Evolutionary conservation across 2,888 invertebrate species (phyloP), one percentile per base, ranked within the genome.

Genomic region (Epirrhoe tristata): DNA sequence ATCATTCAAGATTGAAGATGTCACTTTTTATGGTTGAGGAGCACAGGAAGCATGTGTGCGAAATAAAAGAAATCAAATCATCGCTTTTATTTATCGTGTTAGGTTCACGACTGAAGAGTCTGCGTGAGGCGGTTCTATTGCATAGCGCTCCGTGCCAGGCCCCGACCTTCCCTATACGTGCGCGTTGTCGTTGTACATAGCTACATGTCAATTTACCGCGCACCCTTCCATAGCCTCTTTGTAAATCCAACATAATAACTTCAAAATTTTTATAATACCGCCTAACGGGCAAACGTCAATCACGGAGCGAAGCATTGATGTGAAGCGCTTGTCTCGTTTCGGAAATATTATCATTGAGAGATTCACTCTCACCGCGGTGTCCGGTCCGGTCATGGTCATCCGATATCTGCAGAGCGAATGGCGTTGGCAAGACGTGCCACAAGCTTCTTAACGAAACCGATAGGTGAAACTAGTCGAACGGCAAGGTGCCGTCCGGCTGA

Each of bases 141-240:
- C 83, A 80, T 74, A 84, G 84, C 78, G 78, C 86, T 81, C 86
- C 82, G 89, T 88, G 82, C 93, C 93, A 89, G 93, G 87, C 90
- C 86, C 91, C 88, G 84, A 79, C 77, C 80, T 85, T 87, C 86
- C 85, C 77, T 78, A 76, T 80, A 80, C 79, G 74, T 74, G 73
- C 76, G 73, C 75, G 75, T 82, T 85, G 83, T 90, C 86, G 86
- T 88, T 90, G 87, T 58, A 64, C 46, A 64, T 80, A 73, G 72
- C 68, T 74, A 73, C 80, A 81, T 79, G 77, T 79, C 82, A 81
- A 81, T 77, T 76, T 74, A 72, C 73, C 72, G 71, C 63, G 74
- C 78, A 71, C 75, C 72, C 72, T 72, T 55, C 17, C 67, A 69
- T 66, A 69, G 72, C 76, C 76, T 74, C 74, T 79, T 79, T 73